Evolutionary conservation across 30 jellyfish, hydroid and myxozoan genomes (phyloP), one percentile per base, ranked within the genome.

Genomic region (Nemopilema nomurai): DNA sequence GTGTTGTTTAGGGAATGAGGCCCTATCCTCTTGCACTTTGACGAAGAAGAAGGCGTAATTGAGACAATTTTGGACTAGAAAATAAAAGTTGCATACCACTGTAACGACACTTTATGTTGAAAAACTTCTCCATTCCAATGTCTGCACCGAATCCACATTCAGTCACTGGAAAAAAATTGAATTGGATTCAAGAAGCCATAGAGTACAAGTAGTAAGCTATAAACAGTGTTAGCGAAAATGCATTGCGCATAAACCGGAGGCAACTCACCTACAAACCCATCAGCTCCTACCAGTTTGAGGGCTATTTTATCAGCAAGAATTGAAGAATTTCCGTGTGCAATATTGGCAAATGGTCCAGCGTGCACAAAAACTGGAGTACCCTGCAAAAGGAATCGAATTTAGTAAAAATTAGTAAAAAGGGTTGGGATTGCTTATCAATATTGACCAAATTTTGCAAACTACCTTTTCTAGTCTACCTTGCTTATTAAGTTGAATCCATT

Each of bases 71-170:
- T 41, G 13, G 13, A 41, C 6, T 41, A 41, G 13, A 6, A 41
- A 41, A 41, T 13, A 41, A 41, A 41, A 49, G 19, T 26, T 24
- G 49, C 88, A 62, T 72, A 91, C 98, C 98, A 82, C 98, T 92
- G 67, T 87, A 87, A 63, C 98, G 89, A 57, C 98, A 92, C 76
- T 93, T 93, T 69, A 93, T 93, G 81, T 93, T 89, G 91, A 93
- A 93, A 80, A 93, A 93, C 80, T 93, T 93, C 81, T 93, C 98
- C 97, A 89, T 89, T 16, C 98, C 98, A 49, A 93, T 88, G 51
- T 93, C 98, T 23, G 98, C 98, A 71, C 98, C 98, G 83, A 93
- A 93, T 24, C 98, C 98, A 89, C 96, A 84, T 80, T 93, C 98
- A 76, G 98, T 93, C 49, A 93, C 98, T 88, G 71, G 51, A 69